phyloP scores from a whole-genome alignment of 2,113 vertebrate genomes.

The Andinoacara biseriatus region DNA sequence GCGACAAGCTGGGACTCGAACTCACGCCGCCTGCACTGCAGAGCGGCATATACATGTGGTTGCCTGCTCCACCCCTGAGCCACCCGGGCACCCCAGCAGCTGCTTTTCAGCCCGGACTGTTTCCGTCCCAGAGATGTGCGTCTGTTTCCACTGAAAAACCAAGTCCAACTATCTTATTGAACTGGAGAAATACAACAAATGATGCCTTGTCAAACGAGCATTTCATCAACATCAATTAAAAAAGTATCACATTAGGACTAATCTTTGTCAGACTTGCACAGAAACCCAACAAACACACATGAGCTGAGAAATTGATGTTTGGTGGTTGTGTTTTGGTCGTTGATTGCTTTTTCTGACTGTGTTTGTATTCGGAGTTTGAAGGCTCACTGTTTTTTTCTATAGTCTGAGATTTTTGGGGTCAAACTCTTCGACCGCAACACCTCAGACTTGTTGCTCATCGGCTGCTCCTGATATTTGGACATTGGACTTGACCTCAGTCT shows the following conservation, averaged over 20 bases:
- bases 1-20: too few species aligned
- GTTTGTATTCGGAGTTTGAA: background rate
- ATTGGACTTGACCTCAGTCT: conserved; percentile 57
- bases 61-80: too few species aligned
- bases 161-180: background rate
- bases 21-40: too few species aligned
- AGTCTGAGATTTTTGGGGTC: accelerated
- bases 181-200: background rate
- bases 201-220: background rate
- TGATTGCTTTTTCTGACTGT: background rate
- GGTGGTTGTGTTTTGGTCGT: background rate
- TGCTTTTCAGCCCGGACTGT: background rate
- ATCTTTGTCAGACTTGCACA: background rate
- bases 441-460: conserved; percentile 34
- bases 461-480: conserved; percentile 51
- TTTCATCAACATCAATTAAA: background rate
- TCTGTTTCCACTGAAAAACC: background rate
- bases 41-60: too few species aligned
- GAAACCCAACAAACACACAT: background rate
- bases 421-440: background rate
- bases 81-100: too few species aligned
- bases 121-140: background rate
- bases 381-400: background rate
- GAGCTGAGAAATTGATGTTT: background rate
- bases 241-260: background rate